These are phyloP conservation scores for Amia ocellicauda DNA, from an alignment of 2,113 vertebrate genomes.

Conservation along the genomic window DNA sequence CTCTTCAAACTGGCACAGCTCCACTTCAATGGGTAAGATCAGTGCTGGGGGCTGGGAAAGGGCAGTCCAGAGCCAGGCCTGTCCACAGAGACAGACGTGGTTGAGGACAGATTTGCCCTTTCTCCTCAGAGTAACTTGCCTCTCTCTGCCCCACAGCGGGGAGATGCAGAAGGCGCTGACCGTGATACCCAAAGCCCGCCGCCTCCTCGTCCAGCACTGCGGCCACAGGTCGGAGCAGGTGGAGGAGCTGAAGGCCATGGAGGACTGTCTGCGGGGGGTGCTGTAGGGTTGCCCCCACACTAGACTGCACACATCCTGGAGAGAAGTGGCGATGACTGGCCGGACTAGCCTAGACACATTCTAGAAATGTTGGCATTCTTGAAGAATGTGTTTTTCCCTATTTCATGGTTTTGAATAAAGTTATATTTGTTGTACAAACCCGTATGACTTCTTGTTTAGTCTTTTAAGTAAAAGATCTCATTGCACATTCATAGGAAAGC, in stretches of 20 bases:
- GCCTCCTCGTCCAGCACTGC: constrained; percentile 71
- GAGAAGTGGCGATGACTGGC: too few relatives aligned
- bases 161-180: constrained; percentile 63
- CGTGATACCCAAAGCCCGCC: constrained; percentile 68
- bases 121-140: background rate
- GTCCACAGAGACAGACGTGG: background rate
- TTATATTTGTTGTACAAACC: too few relatives aligned
- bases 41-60: background rate
- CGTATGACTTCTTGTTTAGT: too few relatives aligned
- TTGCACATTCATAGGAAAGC: too few relatives aligned
- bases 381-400: too few relatives aligned
- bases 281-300: constrained; percentile 22
- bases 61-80: background rate
- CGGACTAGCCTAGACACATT: too few relatives aligned
- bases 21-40: constrained; percentile 85
- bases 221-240: constrained; percentile 67
- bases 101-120: background rate
- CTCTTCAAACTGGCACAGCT: constrained; percentile 91
- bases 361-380: too few relatives aligned
- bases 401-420: too few relatives aligned
- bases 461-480: too few relatives aligned
- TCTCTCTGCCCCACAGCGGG: constrained; percentile 38
- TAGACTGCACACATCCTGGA: background rate
- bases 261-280: constrained; percentile 65
- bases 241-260: constrained; percentile 81